Conservation (phyloP, 2,113 vertebrate genomes). For the Bambusicola thoracicus region DNA sequence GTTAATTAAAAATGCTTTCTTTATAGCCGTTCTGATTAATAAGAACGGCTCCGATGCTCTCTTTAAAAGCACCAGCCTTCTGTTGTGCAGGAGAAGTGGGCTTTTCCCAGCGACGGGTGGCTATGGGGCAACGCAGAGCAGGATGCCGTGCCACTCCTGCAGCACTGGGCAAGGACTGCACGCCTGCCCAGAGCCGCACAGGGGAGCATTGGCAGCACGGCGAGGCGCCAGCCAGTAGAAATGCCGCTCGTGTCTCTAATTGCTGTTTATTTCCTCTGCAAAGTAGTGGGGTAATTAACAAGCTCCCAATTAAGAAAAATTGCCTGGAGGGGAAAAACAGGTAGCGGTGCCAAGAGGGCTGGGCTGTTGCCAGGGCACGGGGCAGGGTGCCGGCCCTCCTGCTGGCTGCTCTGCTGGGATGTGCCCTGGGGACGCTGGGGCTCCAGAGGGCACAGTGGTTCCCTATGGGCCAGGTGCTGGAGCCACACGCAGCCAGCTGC, state of each 20-base stretch:
- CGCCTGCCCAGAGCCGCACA: background rate
- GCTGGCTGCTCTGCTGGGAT: fast-evolving
- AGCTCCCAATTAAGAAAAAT: constrained; percentile 72
- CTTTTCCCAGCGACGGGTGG: constrained; percentile 71
- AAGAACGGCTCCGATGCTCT: constrained; percentile 78
- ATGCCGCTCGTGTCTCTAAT: constrained; percentile 65
- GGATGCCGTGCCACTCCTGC: constrained; percentile 60
- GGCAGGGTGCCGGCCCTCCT: background rate
- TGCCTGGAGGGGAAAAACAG: background rate
- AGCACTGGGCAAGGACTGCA: background rate
- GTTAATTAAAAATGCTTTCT: constrained; percentile 83
- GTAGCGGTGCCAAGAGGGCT: background rate
- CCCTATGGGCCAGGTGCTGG: background rate
- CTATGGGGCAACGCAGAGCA: constrained; percentile 52
- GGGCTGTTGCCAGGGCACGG: background rate
- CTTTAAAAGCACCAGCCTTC: constrained; percentile 78
- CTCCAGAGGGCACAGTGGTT: background rate
- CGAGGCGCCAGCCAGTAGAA: constrained; percentile 56
- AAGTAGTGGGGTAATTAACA: constrained; percentile 72
- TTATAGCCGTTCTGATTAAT: constrained; percentile 81
- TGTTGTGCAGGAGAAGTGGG: constrained; percentile 63
- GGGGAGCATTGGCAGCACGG: constrained; percentile 31
- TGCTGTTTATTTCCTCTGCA: constrained; percentile 74
- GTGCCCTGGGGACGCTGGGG: background rate
- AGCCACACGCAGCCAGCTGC: background rate